Conservation (phyloP, 2,888 invertebrate species). For the Leptopterna dolabrata region DNA sequence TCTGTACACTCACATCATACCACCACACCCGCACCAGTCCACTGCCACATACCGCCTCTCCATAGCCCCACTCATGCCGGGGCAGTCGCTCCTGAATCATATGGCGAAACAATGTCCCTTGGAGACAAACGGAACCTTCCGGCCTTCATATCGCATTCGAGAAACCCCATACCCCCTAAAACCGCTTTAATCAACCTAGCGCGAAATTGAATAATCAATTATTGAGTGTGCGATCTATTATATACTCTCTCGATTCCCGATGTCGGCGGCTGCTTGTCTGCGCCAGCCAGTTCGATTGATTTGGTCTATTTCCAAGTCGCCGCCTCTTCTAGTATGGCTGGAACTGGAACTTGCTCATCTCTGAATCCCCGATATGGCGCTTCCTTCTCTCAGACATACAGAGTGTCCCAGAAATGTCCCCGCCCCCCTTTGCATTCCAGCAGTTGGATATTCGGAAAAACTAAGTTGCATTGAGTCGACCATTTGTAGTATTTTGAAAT, state of each 20-base stretch:
- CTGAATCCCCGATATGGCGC: no score
- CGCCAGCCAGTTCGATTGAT: background rate
- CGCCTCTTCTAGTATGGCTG: no score
- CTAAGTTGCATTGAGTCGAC: no score
- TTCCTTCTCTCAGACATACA: no score
- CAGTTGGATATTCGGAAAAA: no score
- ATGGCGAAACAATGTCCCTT: background rate
- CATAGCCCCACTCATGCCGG: no score
- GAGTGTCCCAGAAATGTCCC: no score
- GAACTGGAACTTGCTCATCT: no score
- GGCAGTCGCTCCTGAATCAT: background rate
- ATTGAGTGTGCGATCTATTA: slow-evolving; percentile 18
- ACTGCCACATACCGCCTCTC: no score
- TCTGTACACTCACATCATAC: background rate
- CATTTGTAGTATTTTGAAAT: no score
- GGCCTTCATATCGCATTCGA: background rate
- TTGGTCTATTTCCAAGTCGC: background rate
- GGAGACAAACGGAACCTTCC: background rate
- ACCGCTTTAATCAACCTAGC: slow-evolving; percentile 18
- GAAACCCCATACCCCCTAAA: background rate
- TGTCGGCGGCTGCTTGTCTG: background rate
- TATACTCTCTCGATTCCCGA: slow-evolving; percentile 11
- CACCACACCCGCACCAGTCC: no score
- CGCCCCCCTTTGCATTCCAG: no score
- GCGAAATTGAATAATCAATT: slow-evolving; percentile 20